Evolutionary conservation across 2,797 vertebrate species (phyloP), one percentile per base, ranked within the genome.

Genomic region (Cyprinella venusta): DNA sequence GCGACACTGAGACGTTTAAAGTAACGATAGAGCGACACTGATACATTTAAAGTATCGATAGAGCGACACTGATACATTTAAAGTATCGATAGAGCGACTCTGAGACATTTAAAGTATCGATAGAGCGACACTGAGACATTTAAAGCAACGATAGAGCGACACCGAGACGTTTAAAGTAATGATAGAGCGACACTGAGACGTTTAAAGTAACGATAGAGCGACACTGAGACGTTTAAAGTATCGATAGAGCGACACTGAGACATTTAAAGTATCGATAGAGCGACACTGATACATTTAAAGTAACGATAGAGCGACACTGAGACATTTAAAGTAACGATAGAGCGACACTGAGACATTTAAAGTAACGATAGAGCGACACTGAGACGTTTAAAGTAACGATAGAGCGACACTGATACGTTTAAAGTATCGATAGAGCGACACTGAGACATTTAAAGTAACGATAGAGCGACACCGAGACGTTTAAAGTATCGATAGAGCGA

Each of bases 161-260:
- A 56, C 4, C 9, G 52, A 56, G 19, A n/a, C 21, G n/a, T 21
- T 56, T 3, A 21, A 54, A 54, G 52, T 54, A 54, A 0, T 1
- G 1, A 54, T 54, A 9, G 19, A 54, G 52, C 19, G 0, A 54
- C 52, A 56, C 4, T 21, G 52, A 56, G 8, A n/a, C 8, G n/a
- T 21, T 56, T 4, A 56, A 56, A 56, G 54, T 4, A 33, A 4
- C 33, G 1, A n/a, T n/a, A 4, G 54, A 56, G 54, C 3, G 1
- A n/a, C 21, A 56, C 1, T 56, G 54, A n/a, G 54, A 56, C 54
- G n/a, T n/a, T 56, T 4, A n/a, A 56, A 56, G 54, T n/a, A 56
- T 0, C 0, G 8, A 56, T 56, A n/a, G 54, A 56, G 21, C 1
- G 0, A 56, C 8, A 56, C 1, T n/a, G 8, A n/a, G 3, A n/a